A percentile compares a stretch with the other conserved stretches of the same genome.
Conservation (phyloP, 2,797 vertebrate genomes). For the Syngnathus rostellatus region DNA sequence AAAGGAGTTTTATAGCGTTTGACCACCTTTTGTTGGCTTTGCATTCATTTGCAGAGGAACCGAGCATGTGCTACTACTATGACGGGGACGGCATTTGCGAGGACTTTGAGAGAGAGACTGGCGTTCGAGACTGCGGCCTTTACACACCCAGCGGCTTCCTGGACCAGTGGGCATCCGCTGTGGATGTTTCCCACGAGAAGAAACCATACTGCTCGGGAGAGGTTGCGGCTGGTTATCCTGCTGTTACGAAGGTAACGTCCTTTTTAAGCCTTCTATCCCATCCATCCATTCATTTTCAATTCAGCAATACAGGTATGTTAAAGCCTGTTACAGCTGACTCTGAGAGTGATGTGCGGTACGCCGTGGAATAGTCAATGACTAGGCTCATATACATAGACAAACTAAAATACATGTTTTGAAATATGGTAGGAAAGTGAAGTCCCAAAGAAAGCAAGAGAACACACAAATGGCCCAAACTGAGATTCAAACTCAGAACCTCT, state of each 20-base stretch:
- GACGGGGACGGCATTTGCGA: constrained; percentile 95
- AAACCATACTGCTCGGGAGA: constrained; percentile 88
- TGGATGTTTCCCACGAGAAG: constrained; percentile 85
- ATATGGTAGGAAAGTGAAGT: background rate
- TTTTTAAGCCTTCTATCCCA: background rate
- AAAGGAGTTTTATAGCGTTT: background rate
- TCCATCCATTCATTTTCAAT: background rate
- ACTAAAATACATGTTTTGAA: background rate
- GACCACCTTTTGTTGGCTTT: background rate
- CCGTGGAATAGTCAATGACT: background rate
- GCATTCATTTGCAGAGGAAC: constrained; percentile 72
- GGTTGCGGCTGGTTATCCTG: constrained; percentile 89
- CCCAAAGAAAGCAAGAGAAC: background rate
- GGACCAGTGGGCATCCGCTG: constrained; percentile 91
- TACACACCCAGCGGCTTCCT: constrained; percentile 91
- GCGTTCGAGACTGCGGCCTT: constrained; percentile 91
- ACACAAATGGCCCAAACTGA: background rate
- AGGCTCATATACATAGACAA: background rate
- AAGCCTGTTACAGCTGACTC: background rate
- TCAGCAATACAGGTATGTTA: too few species aligned
- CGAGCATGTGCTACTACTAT: constrained; percentile 95
- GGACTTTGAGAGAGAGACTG: constrained; percentile 92
- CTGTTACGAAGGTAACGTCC: constrained; percentile 82
- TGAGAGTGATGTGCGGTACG: background rate
- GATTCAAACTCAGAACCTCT: background rate